These are phyloP conservation scores for Allacma fusca DNA, from an alignment of 2,888 invertebrate species.

Conservation along the genomic window DNA sequence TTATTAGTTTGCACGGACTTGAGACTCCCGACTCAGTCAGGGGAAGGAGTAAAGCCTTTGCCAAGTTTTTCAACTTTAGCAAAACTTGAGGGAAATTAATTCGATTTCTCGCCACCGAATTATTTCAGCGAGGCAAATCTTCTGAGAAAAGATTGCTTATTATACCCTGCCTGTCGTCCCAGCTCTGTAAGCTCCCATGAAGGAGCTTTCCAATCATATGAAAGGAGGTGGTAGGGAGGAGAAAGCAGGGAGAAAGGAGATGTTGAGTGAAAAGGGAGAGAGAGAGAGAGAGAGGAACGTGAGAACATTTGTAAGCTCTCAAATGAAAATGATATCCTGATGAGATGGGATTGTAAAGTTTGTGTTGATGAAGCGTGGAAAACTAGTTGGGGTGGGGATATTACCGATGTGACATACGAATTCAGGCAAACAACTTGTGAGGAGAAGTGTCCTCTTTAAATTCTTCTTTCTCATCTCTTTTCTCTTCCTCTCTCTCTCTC, in stretches of 20 bases:
- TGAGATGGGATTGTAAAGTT: slow-evolving; percentile 12
- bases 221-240: background rate
- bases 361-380: slow-evolving; percentile 12
- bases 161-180: background rate
- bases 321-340: slow-evolving; percentile 16
- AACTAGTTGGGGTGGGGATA: background rate
- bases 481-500: no score
- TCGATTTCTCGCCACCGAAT: slow-evolving; percentile 4
- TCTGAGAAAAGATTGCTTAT: slow-evolving; percentile 6
- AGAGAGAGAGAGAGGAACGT: background rate
- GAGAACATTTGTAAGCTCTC: slow-evolving; percentile 16
- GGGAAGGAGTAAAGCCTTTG: background rate
- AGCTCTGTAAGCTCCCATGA: no score
- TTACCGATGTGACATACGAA: background rate
- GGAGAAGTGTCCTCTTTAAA: no score
- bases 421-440: background rate
- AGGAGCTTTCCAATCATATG: no score
- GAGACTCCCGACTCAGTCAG: no score
- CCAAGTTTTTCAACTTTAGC: background rate
- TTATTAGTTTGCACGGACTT: background rate
- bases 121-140: background rate
- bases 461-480: no score
- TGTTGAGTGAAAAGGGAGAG: background rate
- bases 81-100: slow-evolving; percentile 11
- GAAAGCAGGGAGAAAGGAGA: slow-evolving; percentile 23